Evolutionary conservation across 1,140 invertebrate genomes (phyloP).

Genomic region (Nomia melanderi): DNA sequence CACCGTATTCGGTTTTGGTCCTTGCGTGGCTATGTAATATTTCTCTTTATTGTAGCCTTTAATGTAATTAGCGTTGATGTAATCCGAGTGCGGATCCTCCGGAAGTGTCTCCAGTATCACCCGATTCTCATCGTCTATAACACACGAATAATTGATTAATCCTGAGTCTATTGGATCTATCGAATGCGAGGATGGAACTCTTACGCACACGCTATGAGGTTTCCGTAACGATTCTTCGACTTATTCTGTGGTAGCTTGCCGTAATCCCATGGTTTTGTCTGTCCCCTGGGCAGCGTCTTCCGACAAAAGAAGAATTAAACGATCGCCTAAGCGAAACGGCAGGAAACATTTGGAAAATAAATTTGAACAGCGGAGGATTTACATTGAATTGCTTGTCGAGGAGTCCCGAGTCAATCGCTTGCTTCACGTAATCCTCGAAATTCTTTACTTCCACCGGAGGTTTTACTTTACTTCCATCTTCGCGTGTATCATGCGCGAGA

Average conservation of each 20-base stretch:
- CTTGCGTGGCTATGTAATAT: constrained; percentile 96
- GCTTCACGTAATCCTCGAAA: constrained; percentile 67
- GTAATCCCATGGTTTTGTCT: constrained; percentile 65
- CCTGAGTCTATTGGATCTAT: too few species aligned
- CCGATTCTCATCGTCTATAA: constrained; percentile 84
- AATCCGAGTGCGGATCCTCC: constrained; percentile 86
- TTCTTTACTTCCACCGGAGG: constrained; percentile 57
- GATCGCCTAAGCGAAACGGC: background rate
- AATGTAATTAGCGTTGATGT: constrained; percentile 98
- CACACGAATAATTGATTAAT: background rate
- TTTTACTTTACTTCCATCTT: constrained; percentile 19
- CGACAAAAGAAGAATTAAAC: constrained; percentile 12
- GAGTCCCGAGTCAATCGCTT: constrained; percentile 55
- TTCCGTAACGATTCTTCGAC: constrained; percentile 88
- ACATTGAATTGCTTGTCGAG: constrained; percentile 65
- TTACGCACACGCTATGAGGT: constrained; percentile 86
- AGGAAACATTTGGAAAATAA: too few species aligned
- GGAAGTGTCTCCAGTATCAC: constrained; percentile 84
- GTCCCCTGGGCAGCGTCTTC: constrained; percentile 65
- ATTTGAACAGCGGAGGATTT: constrained; percentile 12
- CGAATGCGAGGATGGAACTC: background rate
- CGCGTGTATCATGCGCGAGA: background rate
- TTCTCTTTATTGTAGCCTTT: constrained; percentile 95
- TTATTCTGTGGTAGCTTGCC: constrained; percentile 82
- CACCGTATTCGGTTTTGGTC: constrained; percentile 96